These are phyloP conservation scores for Cladopsammia gracilis DNA, from an alignment of 64 coral and sea anemone species.

Conservation along the genomic window DNA sequence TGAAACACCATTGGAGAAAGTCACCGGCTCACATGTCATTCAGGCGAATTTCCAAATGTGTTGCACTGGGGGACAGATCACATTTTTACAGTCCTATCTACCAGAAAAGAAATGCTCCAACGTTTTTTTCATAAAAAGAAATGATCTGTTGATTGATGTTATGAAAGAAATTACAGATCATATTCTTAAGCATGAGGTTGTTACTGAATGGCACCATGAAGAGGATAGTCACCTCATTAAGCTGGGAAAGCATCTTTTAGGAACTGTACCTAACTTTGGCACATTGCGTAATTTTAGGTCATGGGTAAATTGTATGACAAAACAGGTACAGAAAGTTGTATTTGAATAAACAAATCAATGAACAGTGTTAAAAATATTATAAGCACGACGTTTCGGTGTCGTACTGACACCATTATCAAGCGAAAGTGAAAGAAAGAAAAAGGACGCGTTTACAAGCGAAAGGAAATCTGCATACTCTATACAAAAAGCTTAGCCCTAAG, in stretches of 20 bases:
- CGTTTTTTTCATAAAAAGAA: constrained; percentile 27
- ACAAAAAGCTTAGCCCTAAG: too few relatives aligned
- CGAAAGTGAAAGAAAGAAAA: too few relatives aligned
- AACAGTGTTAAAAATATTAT: too few relatives aligned
- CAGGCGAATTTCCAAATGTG: constrained; percentile 51
- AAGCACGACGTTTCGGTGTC: too few relatives aligned
- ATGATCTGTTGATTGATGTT: constrained; percentile 17
- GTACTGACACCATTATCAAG: too few relatives aligned
- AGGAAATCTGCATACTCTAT: too few relatives aligned
- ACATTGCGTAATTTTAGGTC: constrained; percentile 29
- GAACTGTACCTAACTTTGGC: constrained; percentile 48
- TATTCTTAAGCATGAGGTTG: neutral
- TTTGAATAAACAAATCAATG: neutral
- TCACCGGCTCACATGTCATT: constrained; percentile 36
- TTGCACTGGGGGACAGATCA: constrained; percentile 24
- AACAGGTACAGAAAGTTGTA: constrained; percentile 26
- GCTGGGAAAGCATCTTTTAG: constrained; percentile 32
- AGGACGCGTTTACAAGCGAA: too few relatives aligned
- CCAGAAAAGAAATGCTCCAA: constrained; percentile 9
- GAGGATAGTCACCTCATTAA: constrained; percentile 2
- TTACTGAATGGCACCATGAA: constrained; percentile 50
- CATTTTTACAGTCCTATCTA: constrained; percentile 53
- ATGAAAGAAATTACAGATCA: constrained; percentile 35
- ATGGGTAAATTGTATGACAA: constrained; percentile 54
- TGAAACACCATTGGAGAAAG: constrained; percentile 43